A percentile compares a stretch with the other conserved stretches of the same genome.
phyloP scores from a whole-genome alignment of 2,888 invertebrate genomes.

The Amorpha juglandis region DNA sequence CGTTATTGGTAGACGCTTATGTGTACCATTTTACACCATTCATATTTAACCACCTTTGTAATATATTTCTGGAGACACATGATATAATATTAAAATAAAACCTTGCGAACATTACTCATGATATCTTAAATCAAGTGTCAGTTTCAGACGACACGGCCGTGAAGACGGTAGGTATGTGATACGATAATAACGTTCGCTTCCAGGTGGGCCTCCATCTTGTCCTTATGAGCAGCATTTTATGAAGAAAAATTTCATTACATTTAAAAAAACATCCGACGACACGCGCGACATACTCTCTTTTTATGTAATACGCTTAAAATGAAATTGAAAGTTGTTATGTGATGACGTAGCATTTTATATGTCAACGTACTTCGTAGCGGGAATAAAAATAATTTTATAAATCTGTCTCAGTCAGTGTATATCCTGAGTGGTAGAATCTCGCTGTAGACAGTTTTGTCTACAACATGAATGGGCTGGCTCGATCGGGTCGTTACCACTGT shows the following conservation, averaged over 20 bases:
- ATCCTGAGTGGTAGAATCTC: too few species aligned
- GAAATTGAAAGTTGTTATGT: not conserved
- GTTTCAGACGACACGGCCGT: slow-evolving; percentile 47
- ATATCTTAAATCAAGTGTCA: slow-evolving; percentile 49
- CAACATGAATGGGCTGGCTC: too few species aligned
- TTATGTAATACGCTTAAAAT: not conserved
- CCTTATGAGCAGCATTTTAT: slow-evolving; percentile 16
- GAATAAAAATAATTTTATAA: too few species aligned
- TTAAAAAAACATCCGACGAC: not conserved
- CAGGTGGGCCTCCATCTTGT: slow-evolving; percentile 31
- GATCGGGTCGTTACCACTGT: too few species aligned
- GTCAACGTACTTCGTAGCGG: too few species aligned
- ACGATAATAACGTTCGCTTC: slow-evolving; percentile 41
- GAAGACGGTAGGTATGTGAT: slow-evolving; percentile 34
- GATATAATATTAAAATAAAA: slow-evolving; percentile 1
- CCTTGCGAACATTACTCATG: slow-evolving; percentile 29
- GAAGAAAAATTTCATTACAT: slow-evolving; percentile 17
- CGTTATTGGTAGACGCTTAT: too few species aligned
- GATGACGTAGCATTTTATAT: not conserved
- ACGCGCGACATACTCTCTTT: not conserved
- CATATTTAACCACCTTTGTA: not conserved
- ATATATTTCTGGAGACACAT: not conserved
- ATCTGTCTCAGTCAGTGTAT: too few species aligned
- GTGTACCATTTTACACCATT: too few species aligned
- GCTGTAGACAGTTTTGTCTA: too few species aligned